These are phyloP conservation scores for Danio albolineatus DNA, from an alignment of 2,797 vertebrate species.

Conservation along the genomic window DNA sequence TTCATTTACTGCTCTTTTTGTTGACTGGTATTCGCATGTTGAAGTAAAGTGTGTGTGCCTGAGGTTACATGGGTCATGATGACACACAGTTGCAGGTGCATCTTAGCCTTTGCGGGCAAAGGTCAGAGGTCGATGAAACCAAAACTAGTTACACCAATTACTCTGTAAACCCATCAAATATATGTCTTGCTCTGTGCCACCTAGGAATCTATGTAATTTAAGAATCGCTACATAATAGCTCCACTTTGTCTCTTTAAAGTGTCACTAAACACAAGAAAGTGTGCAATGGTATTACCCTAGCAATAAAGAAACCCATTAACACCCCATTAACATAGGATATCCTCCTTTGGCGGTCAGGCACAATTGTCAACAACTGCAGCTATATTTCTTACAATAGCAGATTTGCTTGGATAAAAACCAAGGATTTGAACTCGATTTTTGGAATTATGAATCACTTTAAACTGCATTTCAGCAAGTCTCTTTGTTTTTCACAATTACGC, in stretches of 20 bases:
- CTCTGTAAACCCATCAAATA: conserved; percentile 38
- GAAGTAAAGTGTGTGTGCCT: conserved; percentile 1
- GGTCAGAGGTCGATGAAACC: conserved; percentile 51
- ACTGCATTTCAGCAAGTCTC: conserved; percentile 5
- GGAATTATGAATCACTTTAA: not conserved
- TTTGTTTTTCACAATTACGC: not conserved
- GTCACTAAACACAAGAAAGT: conserved; percentile 18
- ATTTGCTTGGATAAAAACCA: not conserved
- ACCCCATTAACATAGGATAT: conserved; percentile 14
- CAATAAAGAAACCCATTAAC: conserved; percentile 25
- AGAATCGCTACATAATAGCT: conserved; percentile 17
- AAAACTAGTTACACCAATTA: conserved; percentile 38
- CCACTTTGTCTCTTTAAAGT: conserved; percentile 16
- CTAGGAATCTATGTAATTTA: conserved; percentile 20
- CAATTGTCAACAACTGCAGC: conserved; percentile 1
- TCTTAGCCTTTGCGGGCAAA: conserved; percentile 36
- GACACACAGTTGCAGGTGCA: conserved; percentile 52
- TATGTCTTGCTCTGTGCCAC: not conserved
- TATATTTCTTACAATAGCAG: conserved; percentile 15
- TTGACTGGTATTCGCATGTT: conserved; percentile 23
- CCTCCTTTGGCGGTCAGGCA: not conserved
- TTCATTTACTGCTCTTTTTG: conserved; percentile 6
- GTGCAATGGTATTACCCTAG: not conserved
- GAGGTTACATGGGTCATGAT: conserved; percentile 25
- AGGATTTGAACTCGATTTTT: not conserved